Evolutionary conservation across 1,140 invertebrate species (phyloP).

Genomic region (Heliconius melpomene): DNA sequence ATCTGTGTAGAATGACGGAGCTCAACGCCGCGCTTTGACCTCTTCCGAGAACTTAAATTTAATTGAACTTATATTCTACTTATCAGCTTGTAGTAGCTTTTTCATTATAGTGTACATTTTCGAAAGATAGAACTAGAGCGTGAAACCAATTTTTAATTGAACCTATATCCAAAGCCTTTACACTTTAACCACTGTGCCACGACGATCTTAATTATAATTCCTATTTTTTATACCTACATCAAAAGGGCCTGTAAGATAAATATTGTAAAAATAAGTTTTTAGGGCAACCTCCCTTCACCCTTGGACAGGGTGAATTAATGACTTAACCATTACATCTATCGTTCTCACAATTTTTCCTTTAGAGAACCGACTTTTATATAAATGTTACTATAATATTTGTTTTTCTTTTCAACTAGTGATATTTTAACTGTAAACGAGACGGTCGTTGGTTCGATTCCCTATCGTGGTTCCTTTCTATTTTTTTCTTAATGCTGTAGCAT

Average conservation of each 20-base stretch:
- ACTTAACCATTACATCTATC: slow-evolving; percentile 8
- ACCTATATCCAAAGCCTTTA: neutral
- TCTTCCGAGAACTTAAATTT: too few relatives aligned
- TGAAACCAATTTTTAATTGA: neutral
- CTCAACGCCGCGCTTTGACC: too few relatives aligned
- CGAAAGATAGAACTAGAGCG: too few relatives aligned
- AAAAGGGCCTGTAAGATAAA: slow-evolving; percentile 5
- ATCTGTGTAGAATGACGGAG: too few relatives aligned
- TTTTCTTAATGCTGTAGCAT: too few relatives aligned
- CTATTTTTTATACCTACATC: neutral
- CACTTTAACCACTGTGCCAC: neutral
- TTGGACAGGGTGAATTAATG: slow-evolving; percentile 12
- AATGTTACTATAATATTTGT: neutral
- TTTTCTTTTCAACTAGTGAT: neutral
- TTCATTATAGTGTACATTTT: too few relatives aligned
- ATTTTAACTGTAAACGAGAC: neutral
- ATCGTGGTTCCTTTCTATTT: too few relatives aligned
- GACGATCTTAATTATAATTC: neutral
- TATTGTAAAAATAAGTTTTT: slow-evolving; percentile 16
- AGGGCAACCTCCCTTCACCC: slow-evolving; percentile 7
- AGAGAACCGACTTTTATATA: neutral
- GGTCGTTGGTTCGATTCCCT: neutral
- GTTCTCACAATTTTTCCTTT: slow-evolving; percentile 1
- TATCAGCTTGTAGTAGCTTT: too few relatives aligned
- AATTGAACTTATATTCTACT: neutral